Percentiles rank a stretch among this genome's conserved stretches.
Conservation (phyloP, 2,113 vertebrate genomes). For the Elgaria multicarinata region DNA sequence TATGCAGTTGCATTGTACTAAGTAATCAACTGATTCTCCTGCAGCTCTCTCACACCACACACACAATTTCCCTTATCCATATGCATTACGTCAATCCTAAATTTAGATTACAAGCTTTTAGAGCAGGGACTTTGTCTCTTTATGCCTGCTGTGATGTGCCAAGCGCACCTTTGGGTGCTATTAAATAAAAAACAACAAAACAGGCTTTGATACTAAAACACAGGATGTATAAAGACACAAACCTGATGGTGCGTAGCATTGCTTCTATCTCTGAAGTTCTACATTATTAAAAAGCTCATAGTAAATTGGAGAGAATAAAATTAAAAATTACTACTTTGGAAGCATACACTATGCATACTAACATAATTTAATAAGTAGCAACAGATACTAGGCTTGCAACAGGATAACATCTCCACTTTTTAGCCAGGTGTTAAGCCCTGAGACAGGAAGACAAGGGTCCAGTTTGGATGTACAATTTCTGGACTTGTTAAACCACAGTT, state of each 20-base stretch:
- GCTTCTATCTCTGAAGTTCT: slow-evolving; percentile 11
- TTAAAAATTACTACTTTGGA: slow-evolving; percentile 12
- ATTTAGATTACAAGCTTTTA: slow-evolving; percentile 20
- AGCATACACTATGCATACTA: neutral
- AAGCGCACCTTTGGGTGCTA: slow-evolving; percentile 11
- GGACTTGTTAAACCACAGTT: neutral
- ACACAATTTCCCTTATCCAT: neutral
- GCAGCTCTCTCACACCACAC: neutral
- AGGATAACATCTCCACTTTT: neutral
- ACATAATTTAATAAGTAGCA: neutral
- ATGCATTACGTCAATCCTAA: slow-evolving; percentile 15
- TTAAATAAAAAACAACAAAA: slow-evolving; percentile 24
- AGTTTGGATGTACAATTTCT: neutral
- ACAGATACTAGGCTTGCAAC: neutral
- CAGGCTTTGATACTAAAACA: slow-evolving; percentile 23
- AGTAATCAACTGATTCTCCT: neutral
- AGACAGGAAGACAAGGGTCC: neutral
- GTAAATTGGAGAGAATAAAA: slow-evolving; percentile 19
- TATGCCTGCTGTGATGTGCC: neutral
- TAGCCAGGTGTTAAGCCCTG: neutral
- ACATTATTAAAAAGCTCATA: slow-evolving; percentile 22
- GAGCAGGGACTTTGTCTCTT: neutral
- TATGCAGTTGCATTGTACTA: neutral
- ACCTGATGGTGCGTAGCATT: neutral
- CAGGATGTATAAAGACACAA: slow-evolving; percentile 8